These are phyloP conservation scores for Corynorhinus townsendii DNA, from an alignment of 2,113 vertebrate species.

Conservation along the genomic window DNA sequence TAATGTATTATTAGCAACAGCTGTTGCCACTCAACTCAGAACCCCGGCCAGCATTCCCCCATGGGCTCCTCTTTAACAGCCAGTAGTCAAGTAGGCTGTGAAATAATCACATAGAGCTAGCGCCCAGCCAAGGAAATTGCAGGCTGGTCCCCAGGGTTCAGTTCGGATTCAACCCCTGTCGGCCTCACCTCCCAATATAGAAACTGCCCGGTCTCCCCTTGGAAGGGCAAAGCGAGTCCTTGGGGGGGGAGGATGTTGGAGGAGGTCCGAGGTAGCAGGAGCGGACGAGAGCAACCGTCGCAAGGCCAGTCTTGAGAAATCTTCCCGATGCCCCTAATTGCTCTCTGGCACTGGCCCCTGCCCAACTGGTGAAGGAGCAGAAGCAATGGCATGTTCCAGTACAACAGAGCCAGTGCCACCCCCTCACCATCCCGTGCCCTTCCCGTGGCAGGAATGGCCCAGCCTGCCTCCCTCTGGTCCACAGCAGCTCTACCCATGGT, in stretches of 20 bases:
- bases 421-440: not conserved
- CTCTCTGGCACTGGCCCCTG: not conserved
- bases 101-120: constrained; percentile 21
- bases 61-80: not conserved
- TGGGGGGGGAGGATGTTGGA: not conserved
- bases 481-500: not conserved
- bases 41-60: not conserved
- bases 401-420: rapidly evolving
- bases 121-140: not conserved
- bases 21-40: constrained; percentile 20
- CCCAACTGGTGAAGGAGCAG: not conserved
- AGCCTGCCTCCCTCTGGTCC: not conserved
- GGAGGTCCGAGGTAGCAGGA: not conserved
- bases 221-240: not conserved
- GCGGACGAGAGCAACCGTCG: not conserved
- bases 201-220: not conserved
- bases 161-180: not conserved
- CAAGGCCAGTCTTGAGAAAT: not conserved
- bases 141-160: not conserved
- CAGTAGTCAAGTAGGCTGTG: not conserved
- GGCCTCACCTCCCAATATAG: constrained; percentile 1
- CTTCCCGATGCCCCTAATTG: not conserved
- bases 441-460: not conserved
- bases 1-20: constrained; percentile 61
- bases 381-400: not conserved